Evolutionary conservation across 1,140 invertebrate genomes (phyloP).

Genomic region (Mya arenaria): DNA sequence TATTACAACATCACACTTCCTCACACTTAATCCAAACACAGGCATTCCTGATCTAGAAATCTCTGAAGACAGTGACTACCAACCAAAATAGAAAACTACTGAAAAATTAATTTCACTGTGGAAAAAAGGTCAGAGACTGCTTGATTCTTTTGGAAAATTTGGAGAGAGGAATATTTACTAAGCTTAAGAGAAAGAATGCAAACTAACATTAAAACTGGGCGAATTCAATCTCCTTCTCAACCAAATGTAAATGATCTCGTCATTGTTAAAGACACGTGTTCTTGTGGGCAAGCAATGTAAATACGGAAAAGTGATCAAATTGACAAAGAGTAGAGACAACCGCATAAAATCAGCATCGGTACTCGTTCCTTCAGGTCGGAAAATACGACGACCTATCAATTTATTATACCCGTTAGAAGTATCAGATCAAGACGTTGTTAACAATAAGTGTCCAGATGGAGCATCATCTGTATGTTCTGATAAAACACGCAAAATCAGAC

Average conservation of each 20-base stretch:
- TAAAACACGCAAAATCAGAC: neutral
- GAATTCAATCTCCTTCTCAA: neutral
- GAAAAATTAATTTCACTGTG: neutral
- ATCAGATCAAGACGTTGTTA: neutral
- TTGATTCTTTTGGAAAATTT: slow-evolving; percentile 15
- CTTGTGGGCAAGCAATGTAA: neutral
- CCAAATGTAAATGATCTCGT: neutral
- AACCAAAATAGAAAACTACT: slow-evolving; percentile 2
- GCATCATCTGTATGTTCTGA: neutral
- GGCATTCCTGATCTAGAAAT: slow-evolving; percentile 4
- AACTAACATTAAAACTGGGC: neutral
- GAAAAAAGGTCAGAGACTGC: slow-evolving; percentile 23
- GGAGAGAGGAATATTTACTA: slow-evolving; percentile 27
- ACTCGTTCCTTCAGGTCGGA: neutral
- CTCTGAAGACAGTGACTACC: neutral
- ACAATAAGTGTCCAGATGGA: neutral
- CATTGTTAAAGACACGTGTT: neutral
- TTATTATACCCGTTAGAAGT: neutral
- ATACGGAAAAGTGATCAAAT: neutral
- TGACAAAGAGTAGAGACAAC: neutral
- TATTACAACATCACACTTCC: slow-evolving; percentile 15
- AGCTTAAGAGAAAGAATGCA: slow-evolving; percentile 30
- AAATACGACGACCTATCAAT: neutral
- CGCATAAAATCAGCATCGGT: neutral
- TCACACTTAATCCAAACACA: neutral